Conservation (phyloP, 64 coral and sea anemone genomes). For the Acropora tenuis region DNA sequence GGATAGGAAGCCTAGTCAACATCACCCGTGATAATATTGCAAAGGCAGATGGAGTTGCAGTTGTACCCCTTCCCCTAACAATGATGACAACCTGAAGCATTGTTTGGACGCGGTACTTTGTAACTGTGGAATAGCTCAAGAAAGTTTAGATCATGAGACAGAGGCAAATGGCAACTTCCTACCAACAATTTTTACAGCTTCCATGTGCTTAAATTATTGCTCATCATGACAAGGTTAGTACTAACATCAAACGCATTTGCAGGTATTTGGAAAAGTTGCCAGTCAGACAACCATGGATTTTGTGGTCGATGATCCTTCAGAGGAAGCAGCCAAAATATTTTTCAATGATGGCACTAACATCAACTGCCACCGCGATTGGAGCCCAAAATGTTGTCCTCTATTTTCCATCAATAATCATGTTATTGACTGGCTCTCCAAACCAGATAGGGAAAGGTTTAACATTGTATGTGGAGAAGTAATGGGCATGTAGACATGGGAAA, state of each 20-base stretch:
- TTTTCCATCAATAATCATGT: conserved; percentile 33
- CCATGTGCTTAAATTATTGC: conserved; percentile 26
- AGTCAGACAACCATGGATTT: not conserved
- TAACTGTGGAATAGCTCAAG: not conserved
- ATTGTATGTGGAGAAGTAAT: too few relatives aligned
- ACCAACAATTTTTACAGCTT: conserved; percentile 5
- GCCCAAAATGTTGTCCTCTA: conserved; percentile 22
- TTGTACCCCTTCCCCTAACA: conserved; percentile 1
- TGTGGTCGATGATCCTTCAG: not conserved
- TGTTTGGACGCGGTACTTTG: not conserved
- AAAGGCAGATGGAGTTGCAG: not conserved
- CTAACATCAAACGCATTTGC: not conserved
- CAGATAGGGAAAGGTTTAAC: too few relatives aligned
- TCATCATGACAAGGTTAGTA: conserved; percentile 26
- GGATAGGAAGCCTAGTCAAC: conserved; percentile 9
- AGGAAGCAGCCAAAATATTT: conserved; percentile 28
- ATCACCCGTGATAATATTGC: not conserved
- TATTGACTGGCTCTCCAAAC: not conserved
- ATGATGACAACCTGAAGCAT: not conserved
- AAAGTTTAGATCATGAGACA: not conserved
- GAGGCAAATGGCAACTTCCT: conserved; percentile 13
- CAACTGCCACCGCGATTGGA: conserved; percentile 17
- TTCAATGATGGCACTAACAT: conserved; percentile 34
- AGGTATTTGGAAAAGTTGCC: not conserved
- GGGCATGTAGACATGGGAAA: too few relatives aligned